Percentiles rank a stretch among this genome's conserved stretches.
Evolutionary conservation across 2,113 vertebrate species (phyloP).

Genomic region (Prunella himalayana): DNA sequence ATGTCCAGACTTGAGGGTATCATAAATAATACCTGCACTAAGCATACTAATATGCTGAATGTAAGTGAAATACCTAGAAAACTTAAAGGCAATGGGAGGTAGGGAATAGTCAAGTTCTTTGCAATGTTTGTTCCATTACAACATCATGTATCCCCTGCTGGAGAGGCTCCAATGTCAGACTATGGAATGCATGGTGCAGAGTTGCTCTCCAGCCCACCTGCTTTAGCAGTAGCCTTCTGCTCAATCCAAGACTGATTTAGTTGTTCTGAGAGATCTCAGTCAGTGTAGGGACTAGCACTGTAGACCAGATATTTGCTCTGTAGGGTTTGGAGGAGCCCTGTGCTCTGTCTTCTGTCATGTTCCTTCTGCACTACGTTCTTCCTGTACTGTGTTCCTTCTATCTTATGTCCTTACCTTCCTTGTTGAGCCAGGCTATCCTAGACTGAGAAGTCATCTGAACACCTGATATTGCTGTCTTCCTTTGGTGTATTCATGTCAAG

Average conservation of each 20-base stretch:
- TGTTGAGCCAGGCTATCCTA: neutral
- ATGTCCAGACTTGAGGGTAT: neutral
- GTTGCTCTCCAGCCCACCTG: neutral
- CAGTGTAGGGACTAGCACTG: neutral
- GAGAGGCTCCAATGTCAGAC: neutral
- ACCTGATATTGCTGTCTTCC: neutral
- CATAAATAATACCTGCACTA: neutral
- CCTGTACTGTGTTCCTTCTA: neutral
- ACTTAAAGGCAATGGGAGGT: neutral
- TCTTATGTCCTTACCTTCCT: neutral
- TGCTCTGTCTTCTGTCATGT: neutral
- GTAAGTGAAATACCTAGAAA: neutral
- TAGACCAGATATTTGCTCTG: neutral
- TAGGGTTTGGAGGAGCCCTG: neutral
- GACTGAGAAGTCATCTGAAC: neutral
- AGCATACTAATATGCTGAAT: neutral
- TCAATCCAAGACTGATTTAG: neutral
- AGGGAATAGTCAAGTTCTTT: neutral
- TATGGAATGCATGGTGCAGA: neutral
- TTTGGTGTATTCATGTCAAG: neutral
- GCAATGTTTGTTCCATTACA: neutral
- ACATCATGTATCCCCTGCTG: accelerated
- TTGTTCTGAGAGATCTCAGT: neutral
- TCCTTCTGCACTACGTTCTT: neutral
- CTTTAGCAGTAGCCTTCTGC: neutral